These are phyloP conservation scores for Harmothoe impar DNA, from an alignment of 2,888 invertebrate genomes.

Conservation along the genomic window DNA sequence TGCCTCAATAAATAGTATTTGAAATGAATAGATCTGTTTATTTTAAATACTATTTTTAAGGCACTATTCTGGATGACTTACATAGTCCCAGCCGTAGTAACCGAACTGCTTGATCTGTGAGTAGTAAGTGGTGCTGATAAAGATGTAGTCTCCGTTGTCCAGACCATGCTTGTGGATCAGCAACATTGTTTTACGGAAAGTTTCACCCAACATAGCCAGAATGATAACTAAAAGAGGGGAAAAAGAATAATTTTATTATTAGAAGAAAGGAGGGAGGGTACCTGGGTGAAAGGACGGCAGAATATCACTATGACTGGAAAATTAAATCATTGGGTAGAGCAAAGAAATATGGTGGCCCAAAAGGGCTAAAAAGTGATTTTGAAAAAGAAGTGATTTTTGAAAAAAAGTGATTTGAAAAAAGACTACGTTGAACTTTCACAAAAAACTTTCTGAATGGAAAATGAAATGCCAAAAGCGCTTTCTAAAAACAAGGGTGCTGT, in stretches of 20 bases:
- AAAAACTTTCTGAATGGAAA: no score
- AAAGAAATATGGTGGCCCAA: no score
- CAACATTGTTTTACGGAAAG: constrained; percentile 68
- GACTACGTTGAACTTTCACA: no score
- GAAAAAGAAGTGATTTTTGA: no score
- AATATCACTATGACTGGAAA: background rate
- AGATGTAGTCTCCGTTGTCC: constrained; percentile 70
- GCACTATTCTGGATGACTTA: background rate
- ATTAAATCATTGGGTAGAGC: background rate
- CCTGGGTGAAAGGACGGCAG: background rate
- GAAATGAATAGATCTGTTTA: no score
- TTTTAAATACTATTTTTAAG: no score
- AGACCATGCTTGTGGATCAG: constrained; percentile 68
- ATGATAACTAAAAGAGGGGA: constrained; percentile 70
- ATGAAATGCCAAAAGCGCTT: no score
- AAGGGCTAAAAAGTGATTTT: no score
- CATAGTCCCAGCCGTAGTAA: constrained; percentile 70
- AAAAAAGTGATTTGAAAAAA: no score
- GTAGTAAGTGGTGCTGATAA: constrained; percentile 71
- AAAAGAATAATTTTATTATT: background rate
- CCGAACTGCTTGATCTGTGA: constrained; percentile 70
- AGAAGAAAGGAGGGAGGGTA: no score
- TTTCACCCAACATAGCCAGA: constrained; percentile 70
- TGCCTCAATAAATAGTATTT: no score
- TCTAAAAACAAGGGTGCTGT: no score